Conservation (phyloP, 1,140 invertebrate genomes). For the Phymorhynchus buccinoides region DNA sequence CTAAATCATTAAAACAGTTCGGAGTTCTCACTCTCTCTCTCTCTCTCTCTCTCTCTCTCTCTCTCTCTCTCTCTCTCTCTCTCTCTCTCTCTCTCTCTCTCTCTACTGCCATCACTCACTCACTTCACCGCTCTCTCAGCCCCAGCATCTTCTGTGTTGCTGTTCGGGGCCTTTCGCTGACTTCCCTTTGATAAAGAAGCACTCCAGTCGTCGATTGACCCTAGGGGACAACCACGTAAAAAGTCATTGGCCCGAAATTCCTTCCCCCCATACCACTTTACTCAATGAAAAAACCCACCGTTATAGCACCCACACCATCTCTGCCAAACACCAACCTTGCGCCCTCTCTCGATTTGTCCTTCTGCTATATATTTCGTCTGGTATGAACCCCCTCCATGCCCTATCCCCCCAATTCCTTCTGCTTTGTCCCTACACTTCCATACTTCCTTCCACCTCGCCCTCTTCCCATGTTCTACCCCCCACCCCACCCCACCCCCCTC, state of each 20-base stretch:
- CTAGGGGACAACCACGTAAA: background rate
- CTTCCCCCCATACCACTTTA: slow-evolving; percentile 6
- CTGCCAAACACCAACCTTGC: background rate
- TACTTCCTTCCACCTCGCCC: background rate
- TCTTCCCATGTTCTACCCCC: background rate
- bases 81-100: background rate
- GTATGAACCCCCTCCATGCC: too few species aligned
- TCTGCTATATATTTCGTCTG: slow-evolving; percentile 18
- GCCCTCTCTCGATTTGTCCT: background rate
- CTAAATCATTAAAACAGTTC: too few species aligned
- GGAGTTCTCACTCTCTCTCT: too few species aligned
- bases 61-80: background rate
- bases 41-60: too few species aligned
- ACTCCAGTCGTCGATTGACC: background rate
- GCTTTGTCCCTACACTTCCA: too few species aligned
- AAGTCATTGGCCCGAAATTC: slow-evolving; percentile 18
- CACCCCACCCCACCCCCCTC: background rate
- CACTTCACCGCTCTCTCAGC: background rate
- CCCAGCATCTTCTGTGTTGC: slow-evolving; percentile 17
- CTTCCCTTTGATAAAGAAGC: slow-evolving; percentile 16
- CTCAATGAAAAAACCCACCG: slow-evolving; percentile 28
- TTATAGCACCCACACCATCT: slow-evolving; percentile 10
- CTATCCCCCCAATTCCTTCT: too few species aligned
- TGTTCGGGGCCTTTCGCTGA: background rate
- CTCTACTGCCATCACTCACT: background rate